Conservation (phyloP, 2,113 vertebrate species). For the Rissa tridactyla region DNA sequence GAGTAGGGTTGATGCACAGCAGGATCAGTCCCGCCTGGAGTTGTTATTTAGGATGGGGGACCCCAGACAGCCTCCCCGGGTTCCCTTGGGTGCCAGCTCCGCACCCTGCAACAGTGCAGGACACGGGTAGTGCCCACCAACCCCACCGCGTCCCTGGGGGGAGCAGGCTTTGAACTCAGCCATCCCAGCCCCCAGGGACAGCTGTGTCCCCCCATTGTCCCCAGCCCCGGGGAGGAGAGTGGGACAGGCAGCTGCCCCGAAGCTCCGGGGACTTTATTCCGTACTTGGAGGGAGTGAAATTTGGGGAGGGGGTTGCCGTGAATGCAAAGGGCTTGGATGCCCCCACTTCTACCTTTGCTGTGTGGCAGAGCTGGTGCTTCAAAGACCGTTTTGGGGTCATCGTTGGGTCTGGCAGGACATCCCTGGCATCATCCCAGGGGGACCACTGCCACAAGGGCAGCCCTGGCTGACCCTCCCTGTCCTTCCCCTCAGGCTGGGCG, state of each 20-base stretch:
- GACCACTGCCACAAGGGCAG: accelerated
- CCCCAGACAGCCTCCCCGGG: neutral
- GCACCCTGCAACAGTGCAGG: neutral
- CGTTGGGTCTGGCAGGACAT: accelerated
- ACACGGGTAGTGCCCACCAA: neutral
- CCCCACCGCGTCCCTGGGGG: too few relatives aligned
- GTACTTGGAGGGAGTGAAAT: accelerated
- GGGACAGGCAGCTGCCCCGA: neutral
- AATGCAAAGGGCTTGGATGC: neutral
- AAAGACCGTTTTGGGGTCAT: neutral
- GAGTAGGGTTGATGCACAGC: accelerated
- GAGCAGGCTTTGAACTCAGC: neutral
- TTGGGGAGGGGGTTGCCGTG: neutral
- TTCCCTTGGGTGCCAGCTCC: neutral
- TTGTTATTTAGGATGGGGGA: neutral
- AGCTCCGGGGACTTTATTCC: neutral
- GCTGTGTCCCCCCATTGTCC: accelerated
- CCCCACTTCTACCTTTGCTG: too few relatives aligned
- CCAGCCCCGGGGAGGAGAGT: neutral
- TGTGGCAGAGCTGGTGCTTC: neutral
- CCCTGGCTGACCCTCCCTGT: neutral
- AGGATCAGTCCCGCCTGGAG: accelerated
- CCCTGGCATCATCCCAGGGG: accelerated
- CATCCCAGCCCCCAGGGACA: accelerated
- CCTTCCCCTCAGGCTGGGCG: neutral